Evolutionary conservation across 2,888 invertebrate genomes (phyloP).

Genomic region (Lamellibrachia satsuma): DNA sequence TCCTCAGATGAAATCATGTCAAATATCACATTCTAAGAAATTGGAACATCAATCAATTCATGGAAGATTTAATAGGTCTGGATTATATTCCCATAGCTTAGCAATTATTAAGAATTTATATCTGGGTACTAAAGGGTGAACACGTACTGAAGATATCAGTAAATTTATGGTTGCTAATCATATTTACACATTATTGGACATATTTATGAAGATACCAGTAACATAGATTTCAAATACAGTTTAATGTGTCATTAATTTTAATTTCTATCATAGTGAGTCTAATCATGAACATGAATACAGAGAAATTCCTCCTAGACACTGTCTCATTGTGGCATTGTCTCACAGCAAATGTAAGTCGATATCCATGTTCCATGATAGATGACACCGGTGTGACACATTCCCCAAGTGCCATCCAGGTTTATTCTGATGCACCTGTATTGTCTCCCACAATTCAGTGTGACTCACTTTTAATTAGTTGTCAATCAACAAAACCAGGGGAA

Average conservation of each 20-base stretch:
- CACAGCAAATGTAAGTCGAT: neutral
- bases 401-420: neutral
- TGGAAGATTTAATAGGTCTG: too few relatives aligned
- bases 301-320: neutral
- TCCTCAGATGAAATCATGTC: too few relatives aligned
- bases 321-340: neutral
- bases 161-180: too few relatives aligned
- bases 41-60: too few relatives aligned
- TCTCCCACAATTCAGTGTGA: neutral
- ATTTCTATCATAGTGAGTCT: neutral
- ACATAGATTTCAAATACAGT: neutral
- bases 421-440: neutral
- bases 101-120: too few relatives aligned
- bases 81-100: too few relatives aligned
- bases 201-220: too few relatives aligned
- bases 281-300: too few relatives aligned
- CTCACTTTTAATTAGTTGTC: neutral
- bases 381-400: neutral
- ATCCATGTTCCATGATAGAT: neutral
- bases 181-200: too few relatives aligned
- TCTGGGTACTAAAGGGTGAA: too few relatives aligned
- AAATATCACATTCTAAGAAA: too few relatives aligned
- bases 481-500: neutral
- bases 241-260: neutral
- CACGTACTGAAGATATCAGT: too few relatives aligned